Evolutionary conservation across 2,797 vertebrate genomes (phyloP), one percentile per base, ranked within the genome.

Genomic region (Mus caroli): DNA sequence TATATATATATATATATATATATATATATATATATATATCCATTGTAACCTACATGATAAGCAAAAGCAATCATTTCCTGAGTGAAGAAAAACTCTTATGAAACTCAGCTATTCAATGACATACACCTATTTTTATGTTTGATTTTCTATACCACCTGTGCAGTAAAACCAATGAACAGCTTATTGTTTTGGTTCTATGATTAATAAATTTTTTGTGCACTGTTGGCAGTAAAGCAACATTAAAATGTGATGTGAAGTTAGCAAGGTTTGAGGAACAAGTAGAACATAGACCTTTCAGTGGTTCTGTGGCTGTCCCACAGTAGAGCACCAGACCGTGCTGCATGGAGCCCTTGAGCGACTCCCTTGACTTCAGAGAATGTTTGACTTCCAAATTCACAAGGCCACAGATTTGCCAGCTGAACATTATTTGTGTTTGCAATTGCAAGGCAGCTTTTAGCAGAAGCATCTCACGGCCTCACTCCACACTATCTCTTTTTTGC

Each of bases 161-260:
- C 95, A 93, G 96, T 95, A 92, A 94, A 95, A 76, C 94, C 95
- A 94, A 92, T 89, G 62, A 64, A 58, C 91, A 94, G 91, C 60
- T 64, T 97, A 78, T 98, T 98, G 94, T 98, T 98, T 98, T 96
- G 94, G 97, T 96, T 96, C 97, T 88, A 84, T 64, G 43, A 26
- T 54, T 77, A 56, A n/a, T 24, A 34, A 40, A 19, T 28, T 28
- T 19, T 71, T 12, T 20, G 26, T 54, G 96, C 80, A 91, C 87
- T 95, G 91, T 78, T 96, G 75, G 83, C 37, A 22, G n/a, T 78
- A 87, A 92, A 60, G 87, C 0, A 17, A 87, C 95, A 43, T 75
- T 83, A 77, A 58, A 22, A 1, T 0, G 5, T 56, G 64, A 22
- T 28, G 24, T 75, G 54, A 24, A n/a, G 46, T 17, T 34, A 64